Percentiles rank a stretch among this genome's conserved stretches.
Conservation (phyloP, 2,113 vertebrate species). For the Brachirus orientalis region DNA sequence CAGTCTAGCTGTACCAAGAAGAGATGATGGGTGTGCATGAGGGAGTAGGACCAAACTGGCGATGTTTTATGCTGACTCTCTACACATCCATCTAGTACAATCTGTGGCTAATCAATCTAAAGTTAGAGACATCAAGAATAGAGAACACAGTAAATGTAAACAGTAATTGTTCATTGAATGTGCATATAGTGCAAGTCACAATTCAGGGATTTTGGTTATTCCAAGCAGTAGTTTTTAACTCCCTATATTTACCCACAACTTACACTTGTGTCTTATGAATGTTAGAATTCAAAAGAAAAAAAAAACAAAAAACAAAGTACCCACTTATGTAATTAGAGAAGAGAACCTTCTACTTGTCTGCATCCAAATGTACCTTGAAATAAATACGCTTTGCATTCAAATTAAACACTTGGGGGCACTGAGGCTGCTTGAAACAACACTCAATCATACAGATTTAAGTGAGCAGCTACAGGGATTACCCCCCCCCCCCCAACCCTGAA, state of each 20-base stretch:
- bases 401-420: slow-evolving; percentile 13
- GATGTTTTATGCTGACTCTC: slow-evolving; percentile 85
- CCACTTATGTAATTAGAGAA: background rate
- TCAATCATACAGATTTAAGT: slow-evolving; percentile 25
- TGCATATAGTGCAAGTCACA: slow-evolving; percentile 35
- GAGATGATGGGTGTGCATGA: slow-evolving; percentile 79
- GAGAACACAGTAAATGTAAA: slow-evolving; percentile 63
- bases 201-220: slow-evolving; percentile 13
- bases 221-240: slow-evolving; percentile 12
- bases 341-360: background rate
- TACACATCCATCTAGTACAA: slow-evolving; percentile 83
- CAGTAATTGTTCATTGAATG: slow-evolving; percentile 61
- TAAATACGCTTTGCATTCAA: slow-evolving; percentile 27
- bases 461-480: slow-evolving; percentile 18
- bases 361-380: slow-evolving; percentile 24
- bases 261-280: background rate
- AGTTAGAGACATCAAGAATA: slow-evolving; percentile 73
- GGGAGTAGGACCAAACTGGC: slow-evolving; percentile 80
- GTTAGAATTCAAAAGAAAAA: background rate
- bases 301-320: background rate
- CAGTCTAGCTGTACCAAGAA: slow-evolving; percentile 66
- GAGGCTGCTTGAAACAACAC: slow-evolving; percentile 14
- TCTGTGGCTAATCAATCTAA: slow-evolving; percentile 86
- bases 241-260: background rate
- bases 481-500: slow-evolving; percentile 6